These are phyloP conservation scores for Eumacrocentrus americanus DNA, from an alignment of 2,888 invertebrate species.

Conservation along the genomic window DNA sequence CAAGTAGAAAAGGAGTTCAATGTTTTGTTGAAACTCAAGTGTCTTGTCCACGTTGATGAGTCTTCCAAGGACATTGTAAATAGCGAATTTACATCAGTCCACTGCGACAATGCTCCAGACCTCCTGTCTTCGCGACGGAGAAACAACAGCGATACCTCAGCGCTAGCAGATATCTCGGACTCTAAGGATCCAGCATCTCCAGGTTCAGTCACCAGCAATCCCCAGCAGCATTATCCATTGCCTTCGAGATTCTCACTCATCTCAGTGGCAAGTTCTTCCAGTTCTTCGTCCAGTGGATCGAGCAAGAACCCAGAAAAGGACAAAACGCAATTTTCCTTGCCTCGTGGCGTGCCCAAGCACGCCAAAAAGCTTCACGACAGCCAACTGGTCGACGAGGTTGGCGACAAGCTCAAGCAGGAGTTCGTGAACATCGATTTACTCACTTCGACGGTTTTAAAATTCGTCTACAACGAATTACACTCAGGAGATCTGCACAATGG, in stretches of 20 bases:
- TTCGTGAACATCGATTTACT: conserved; percentile 52
- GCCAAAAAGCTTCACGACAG: conserved; percentile 37
- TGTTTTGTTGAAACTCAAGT: conserved; percentile 50
- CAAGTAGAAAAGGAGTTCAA: conserved; percentile 50
- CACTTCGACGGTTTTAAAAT: conserved; percentile 42
- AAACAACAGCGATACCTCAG: conserved; percentile 46
- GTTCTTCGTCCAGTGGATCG: conserved; percentile 53
- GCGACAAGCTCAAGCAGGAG: conserved; percentile 45
- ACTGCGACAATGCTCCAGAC: conserved; percentile 42
- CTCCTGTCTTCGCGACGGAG: conserved; percentile 35
- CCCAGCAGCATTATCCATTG: conserved; percentile 43
- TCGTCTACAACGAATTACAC: conserved; percentile 41
- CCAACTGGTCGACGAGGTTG: conserved; percentile 39
- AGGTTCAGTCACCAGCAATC: conserved; percentile 52
- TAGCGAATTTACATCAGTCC: conserved; percentile 47
- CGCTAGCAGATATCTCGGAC: conserved; percentile 55
- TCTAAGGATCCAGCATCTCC: conserved; percentile 52
- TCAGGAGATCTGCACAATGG: conserved; percentile 43
- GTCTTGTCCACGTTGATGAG: conserved; percentile 50
- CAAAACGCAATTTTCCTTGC: conserved; percentile 44
- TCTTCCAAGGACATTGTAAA: conserved; percentile 46
- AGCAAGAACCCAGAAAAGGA: conserved; percentile 34
- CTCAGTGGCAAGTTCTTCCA: conserved; percentile 52
- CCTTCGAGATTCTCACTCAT: conserved; percentile 47
- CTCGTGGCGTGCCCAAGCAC: conserved; percentile 47